Conservation (phyloP, 2,888 invertebrate species). For the Epirrhoe alternata region DNA sequence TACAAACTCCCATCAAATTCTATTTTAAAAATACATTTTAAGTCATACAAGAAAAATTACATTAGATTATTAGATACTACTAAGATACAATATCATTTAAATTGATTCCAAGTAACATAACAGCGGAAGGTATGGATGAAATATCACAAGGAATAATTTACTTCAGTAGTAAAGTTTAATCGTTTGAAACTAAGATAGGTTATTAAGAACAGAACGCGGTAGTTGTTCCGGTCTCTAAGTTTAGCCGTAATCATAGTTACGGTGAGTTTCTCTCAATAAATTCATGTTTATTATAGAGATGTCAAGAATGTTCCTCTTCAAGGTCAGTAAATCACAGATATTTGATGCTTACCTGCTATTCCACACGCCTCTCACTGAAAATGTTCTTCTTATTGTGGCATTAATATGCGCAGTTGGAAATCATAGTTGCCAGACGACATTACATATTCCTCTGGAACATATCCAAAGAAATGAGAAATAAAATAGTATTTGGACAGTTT, state of each 20-base stretch:
- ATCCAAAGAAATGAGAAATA: neutral
- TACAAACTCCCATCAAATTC: no score
- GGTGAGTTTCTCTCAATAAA: slow-evolving; percentile 9
- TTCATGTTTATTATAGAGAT: slow-evolving; percentile 11
- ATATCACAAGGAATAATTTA: neutral
- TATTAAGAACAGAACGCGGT: neutral
- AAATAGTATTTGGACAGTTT: neutral
- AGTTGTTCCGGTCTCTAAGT: slow-evolving; percentile 1
- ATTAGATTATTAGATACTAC: no score
- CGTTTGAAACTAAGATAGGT: neutral
- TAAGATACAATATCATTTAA: no score
- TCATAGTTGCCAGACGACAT: neutral
- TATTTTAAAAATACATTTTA: no score
- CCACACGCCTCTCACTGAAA: neutral
- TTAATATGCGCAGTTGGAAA: neutral
- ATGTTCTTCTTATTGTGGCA: neutral
- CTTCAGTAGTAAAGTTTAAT: neutral
- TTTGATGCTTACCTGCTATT: neutral
- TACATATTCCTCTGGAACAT: neutral
- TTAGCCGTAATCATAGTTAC: neutral
- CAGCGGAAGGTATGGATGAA: neutral
- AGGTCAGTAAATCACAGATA: slow-evolving; percentile 10
- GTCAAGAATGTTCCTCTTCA: slow-evolving; percentile 8
- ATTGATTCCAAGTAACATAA: no score
- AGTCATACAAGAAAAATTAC: no score